Evolutionary conservation across 2,797 vertebrate genomes (phyloP).

Genomic region (Sciurus carolinensis): DNA sequence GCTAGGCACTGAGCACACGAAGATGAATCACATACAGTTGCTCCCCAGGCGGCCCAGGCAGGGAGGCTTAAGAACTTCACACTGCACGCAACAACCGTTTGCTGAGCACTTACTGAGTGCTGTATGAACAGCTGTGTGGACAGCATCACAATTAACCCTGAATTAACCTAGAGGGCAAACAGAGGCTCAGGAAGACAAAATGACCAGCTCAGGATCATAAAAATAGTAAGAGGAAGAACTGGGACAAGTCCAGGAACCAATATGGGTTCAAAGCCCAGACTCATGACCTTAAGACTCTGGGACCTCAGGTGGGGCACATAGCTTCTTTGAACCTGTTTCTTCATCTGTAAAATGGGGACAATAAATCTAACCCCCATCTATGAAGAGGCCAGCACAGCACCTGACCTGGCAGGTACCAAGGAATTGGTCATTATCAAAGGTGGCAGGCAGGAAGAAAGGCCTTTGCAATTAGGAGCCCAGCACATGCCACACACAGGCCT

Average conservation of each 20-base stretch:
- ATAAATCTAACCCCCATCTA: neutral
- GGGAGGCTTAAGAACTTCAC: neutral
- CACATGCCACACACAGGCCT: neutral
- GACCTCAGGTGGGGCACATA: neutral
- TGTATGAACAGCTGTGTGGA: neutral
- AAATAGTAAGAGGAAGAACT: neutral
- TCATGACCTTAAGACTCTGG: neutral
- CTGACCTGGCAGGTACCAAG: neutral
- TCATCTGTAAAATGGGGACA: conserved; percentile 48
- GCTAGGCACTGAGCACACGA: neutral
- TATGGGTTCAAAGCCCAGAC: neutral
- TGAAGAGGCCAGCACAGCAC: neutral
- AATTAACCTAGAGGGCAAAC: neutral
- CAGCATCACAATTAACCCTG: neutral
- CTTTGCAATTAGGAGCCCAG: neutral
- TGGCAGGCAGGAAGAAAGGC: too few species aligned
- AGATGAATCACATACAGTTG: neutral
- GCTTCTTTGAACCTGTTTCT: conserved; percentile 8
- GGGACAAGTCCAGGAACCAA: neutral
- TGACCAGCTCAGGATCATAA: neutral
- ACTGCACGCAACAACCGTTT: neutral
- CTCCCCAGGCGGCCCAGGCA: neutral
- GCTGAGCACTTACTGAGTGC: neutral
- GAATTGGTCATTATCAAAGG: neutral
- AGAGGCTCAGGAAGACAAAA: neutral